phyloP scores from a whole-genome alignment of 2,113 vertebrate species.

The Pollachius pollachius region DNA sequence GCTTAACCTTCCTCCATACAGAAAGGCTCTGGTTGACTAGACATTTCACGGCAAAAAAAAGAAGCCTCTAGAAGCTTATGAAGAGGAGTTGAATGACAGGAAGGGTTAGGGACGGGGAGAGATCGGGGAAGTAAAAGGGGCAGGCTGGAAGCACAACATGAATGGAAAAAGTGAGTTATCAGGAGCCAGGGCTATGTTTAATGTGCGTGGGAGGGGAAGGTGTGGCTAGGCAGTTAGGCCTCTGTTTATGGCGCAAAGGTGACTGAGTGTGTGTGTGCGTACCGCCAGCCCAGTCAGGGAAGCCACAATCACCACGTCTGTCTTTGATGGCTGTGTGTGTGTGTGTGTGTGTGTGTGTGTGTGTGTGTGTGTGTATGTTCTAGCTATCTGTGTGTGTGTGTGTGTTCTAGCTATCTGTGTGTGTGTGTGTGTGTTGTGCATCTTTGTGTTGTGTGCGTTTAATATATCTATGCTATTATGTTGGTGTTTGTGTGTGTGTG shows the following conservation, averaged over 20 bases:
- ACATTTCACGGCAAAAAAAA: conserved; percentile 31
- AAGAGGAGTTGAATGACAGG: conserved; percentile 5
- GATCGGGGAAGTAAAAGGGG: conserved; percentile 25
- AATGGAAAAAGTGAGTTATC: conserved; percentile 58
- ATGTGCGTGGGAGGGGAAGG: conserved; percentile 56
- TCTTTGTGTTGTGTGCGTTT: neutral
- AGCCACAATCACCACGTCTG: too few relatives aligned
- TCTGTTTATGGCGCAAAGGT: conserved; percentile 53
- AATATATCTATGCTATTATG: neutral
- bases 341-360: neutral
- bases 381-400: neutral
- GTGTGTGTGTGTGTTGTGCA: neutral
- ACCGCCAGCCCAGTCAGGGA: neutral
- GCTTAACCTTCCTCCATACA: too few relatives aligned
- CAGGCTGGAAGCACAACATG: neutral
- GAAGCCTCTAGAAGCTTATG: conserved; percentile 27
- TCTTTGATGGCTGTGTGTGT: conserved; percentile 30
- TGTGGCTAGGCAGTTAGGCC: conserved; percentile 31
- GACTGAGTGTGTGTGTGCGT: conserved; percentile 40
- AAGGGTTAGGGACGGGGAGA: conserved; percentile 10
- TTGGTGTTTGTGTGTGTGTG: neutral
- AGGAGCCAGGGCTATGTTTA: conserved; percentile 36
- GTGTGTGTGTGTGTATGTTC: neutral
- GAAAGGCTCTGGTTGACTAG: conserved; percentile 17
- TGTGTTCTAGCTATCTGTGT: neutral